Base-by-base conservation (phyloP, 2,113 vertebrate species). In the Pavo muticus region DNA sequence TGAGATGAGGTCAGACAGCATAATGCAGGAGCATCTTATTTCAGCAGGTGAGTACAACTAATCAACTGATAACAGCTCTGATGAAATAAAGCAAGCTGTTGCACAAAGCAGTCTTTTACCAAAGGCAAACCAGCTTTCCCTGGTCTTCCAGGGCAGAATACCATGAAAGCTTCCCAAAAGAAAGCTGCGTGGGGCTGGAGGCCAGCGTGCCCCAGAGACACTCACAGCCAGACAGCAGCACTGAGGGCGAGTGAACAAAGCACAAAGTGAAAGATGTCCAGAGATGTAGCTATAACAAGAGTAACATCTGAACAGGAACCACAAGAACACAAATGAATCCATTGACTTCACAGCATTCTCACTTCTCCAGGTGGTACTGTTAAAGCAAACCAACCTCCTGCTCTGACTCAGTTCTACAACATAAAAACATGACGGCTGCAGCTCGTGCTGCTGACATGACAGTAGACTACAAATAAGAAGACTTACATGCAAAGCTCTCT, bases 51-150 rank as follows among this genome's bases (percentile, higher is more conserved):
- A 93, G 70, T 44, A 88, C 83, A 92, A 52, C 61, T 91, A 60
- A 91, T 70, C 71, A 85, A 44, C 77, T 90, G 54, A 57, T 69
- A 95, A 94, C 6, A 84, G 63, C 40, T 81, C 57, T 39, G 42
- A 84, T 63, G 75, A 92, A 88, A 85, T 23, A 71, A 84, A 96
- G 75, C 56, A 56, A 80, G 15, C 59, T 75, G 65, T 50, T 56
- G 72, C 77, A 92, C 76, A 95, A 83, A 87, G 39, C 45, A 81
- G 8, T 11, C 78, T 93, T 95, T 82, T 39, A 73, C 67, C 35
- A 29, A 83, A 63, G 52, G 19, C 90, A 84, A 80, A 45, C 11
- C 37, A 13, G 3, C 9, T 84, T 68, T 77, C 19, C 29, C 17
- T 24, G 9, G 15, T 86, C 83, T 94, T 94, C 71, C 29, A 2